These are phyloP conservation scores for Hippopotamus amphibius DNA, from an alignment of 2,113 vertebrate species.

Conservation along the genomic window DNA sequence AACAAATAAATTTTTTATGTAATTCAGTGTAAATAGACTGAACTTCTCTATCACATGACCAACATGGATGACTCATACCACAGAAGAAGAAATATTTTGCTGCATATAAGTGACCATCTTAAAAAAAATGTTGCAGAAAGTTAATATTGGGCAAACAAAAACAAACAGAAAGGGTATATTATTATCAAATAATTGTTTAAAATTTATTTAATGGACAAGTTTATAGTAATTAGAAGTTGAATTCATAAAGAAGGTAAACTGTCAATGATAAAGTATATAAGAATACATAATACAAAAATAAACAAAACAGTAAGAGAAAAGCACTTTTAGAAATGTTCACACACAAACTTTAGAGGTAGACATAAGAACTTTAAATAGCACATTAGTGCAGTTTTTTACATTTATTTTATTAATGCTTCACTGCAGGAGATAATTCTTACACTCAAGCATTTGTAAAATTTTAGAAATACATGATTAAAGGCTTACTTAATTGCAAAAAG, in stretches of 20 bases:
- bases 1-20: background rate
- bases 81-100: background rate
- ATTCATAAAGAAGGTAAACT: background rate
- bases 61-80: background rate
- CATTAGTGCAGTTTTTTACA: background rate
- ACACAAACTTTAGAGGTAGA: background rate
- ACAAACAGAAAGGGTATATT: background rate
- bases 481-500: background rate
- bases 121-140: background rate
- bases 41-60: background rate
- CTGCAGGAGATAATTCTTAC: background rate
- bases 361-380: background rate
- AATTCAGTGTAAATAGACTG: background rate
- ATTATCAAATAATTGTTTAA: background rate
- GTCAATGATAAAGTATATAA: background rate
- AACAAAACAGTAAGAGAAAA: background rate
- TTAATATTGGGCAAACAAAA: background rate
- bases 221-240: background rate
- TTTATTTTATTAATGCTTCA: background rate
- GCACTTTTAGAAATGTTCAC: background rate
- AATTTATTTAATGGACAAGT: background rate
- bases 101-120: background rate
- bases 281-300: too few relatives aligned
- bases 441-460: background rate
- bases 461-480: background rate